phyloP scores from a whole-genome alignment of 2,888 invertebrate species.

The Netelia virgata region DNA sequence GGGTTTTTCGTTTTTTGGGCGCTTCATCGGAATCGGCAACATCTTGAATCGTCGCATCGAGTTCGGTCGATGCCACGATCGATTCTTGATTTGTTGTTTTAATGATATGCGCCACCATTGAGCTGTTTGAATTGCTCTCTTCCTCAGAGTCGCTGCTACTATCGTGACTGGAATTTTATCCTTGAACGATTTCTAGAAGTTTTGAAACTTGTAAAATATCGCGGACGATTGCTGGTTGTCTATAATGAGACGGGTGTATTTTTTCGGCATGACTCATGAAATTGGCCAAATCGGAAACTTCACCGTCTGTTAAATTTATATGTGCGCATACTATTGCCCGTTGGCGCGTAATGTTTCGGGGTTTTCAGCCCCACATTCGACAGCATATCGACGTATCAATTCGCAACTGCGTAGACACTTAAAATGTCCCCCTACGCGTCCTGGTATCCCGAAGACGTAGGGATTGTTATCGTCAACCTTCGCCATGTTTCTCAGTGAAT shows the following conservation, averaged over 20 bases:
- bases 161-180: neutral
- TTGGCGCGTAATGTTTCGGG: conserved; percentile 68
- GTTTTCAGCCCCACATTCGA: conserved; percentile 58
- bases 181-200: conserved; percentile 69
- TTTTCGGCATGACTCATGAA: too few relatives aligned
- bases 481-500: conserved; percentile 42
- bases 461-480: conserved; percentile 52
- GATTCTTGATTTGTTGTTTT: too few relatives aligned
- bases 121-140: too few relatives aligned
- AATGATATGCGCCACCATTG: too few relatives aligned
- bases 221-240: conserved; percentile 58
- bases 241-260: conserved; percentile 39
- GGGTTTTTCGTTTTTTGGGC: neutral
- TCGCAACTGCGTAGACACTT: conserved; percentile 63
- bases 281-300: conserved; percentile 60
- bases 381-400: conserved; percentile 57
- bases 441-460: conserved; percentile 67
- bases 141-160: neutral
- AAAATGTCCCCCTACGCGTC: conserved; percentile 49
- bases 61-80: too few relatives aligned
- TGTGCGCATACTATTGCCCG: conserved; percentile 64
- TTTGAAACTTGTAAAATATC: conserved; percentile 69
- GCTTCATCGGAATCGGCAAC: too few relatives aligned
- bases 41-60: too few relatives aligned
- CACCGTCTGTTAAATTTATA: conserved; percentile 48